These are phyloP conservation scores for Eretmochelys imbricata DNA, from an alignment of 2,113 vertebrate genomes.

Conservation along the genomic window DNA sequence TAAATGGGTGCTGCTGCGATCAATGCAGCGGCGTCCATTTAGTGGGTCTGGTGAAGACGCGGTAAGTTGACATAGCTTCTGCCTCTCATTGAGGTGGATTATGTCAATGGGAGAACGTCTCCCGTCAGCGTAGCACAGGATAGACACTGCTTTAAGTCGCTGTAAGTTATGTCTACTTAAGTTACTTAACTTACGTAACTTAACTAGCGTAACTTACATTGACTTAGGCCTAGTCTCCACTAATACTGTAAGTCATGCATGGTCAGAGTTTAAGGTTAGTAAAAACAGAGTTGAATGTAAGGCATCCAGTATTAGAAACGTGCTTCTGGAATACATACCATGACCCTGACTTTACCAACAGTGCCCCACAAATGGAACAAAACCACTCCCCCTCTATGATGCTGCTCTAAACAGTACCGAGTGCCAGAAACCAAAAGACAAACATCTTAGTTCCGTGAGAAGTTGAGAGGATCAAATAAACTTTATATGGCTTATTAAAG, in stretches of 20 bases:
- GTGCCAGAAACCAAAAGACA: not conserved
- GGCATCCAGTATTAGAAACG: not conserved
- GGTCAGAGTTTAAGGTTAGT: not conserved
- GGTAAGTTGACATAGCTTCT: too few species aligned
- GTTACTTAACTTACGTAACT: too few species aligned
- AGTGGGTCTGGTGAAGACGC: too few species aligned
- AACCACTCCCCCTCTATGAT: not conserved
- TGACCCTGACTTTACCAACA: not conserved
- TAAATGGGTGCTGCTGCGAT: too few species aligned
- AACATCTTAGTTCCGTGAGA: not conserved
- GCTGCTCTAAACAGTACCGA: not conserved
- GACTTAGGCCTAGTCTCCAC: too few species aligned
- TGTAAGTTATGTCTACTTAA: too few species aligned
- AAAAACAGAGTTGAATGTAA: not conserved
- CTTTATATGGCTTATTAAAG: not conserved
- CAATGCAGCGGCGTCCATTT: too few species aligned
- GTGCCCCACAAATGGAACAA: not conserved
- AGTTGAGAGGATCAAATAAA: not conserved
- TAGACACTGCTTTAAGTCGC: too few species aligned
- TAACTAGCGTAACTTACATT: too few species aligned
- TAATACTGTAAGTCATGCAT: not conserved
- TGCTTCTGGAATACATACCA: not conserved
- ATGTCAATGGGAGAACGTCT: too few species aligned
- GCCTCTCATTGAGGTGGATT: too few species aligned
- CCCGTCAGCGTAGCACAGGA: too few species aligned